Evolutionary conservation across 2,888 invertebrate genomes (phyloP).

Genomic region (Cosmia pyralina): DNA sequence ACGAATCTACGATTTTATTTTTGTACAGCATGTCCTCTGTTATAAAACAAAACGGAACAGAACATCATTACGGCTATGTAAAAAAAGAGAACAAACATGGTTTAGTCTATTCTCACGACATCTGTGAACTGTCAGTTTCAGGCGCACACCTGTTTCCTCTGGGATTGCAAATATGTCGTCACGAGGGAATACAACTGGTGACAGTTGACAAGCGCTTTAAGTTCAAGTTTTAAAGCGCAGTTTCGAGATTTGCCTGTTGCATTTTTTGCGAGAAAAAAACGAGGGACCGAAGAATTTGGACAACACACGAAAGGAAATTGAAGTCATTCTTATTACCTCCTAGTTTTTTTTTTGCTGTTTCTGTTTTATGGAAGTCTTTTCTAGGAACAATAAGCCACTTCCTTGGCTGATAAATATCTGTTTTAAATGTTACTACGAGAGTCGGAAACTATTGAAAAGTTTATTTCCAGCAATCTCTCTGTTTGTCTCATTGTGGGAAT

Average conservation of each 20-base stretch:
- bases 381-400: no score
- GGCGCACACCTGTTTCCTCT: constrained; percentile 65
- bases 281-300: no score
- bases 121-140: constrained; percentile 61
- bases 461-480: no score
- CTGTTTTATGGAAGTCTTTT: no score
- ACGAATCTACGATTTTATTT: neutral
- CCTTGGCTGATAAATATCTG: no score
- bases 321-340: no score
- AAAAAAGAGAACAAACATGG: constrained; percentile 44
- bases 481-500: no score
- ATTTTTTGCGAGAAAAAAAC: neutral
- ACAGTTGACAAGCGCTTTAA: constrained; percentile 36
- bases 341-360: no score
- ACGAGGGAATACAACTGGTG: constrained; percentile 32
- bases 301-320: no score
- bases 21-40: neutral
- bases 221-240: constrained; percentile 15
- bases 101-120: constrained; percentile 57
- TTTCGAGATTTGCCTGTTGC: constrained; percentile 4
- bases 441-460: no score
- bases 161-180: constrained; percentile 56
- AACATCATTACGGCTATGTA: constrained; percentile 6
- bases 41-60: constrained; percentile 45
- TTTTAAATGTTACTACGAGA: no score